Evolutionary conservation across 1,140 invertebrate species (phyloP), one percentile per base, ranked within the genome.

Genomic region (Cryptotermes secundus): DNA sequence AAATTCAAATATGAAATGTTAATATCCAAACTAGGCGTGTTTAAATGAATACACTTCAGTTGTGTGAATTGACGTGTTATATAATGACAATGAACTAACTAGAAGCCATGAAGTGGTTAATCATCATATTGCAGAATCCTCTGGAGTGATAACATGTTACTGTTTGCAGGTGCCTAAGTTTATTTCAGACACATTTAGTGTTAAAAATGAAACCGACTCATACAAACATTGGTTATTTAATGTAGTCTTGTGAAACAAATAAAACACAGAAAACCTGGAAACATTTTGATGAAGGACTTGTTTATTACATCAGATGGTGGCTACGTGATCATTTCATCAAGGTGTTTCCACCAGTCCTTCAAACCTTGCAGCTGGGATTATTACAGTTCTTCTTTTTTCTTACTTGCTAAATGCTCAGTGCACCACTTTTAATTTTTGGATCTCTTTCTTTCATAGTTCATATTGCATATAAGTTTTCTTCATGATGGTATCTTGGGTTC

Each of bases 261-360:
- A 72, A 72, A 72, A 24, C 26, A 31, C 42, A 82, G 81, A 45
- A 38, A 84, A 82, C 79, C 38, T 90, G 90, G 89, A 90, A 90
- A 90, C 89, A 90, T 90, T 90, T 90, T 90, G 89, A 90, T 90
- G 89, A 88, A 84, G 82, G 53, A 84, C 34, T 82, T 49, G 7
- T 34, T 45, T 49, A 31, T 83, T 80, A 31, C 80, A 81, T 82
- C n/a, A 35, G 2, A 79, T 86, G 88, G 88, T 89, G 87, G 87
- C 88, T 89, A 87, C 82, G 85, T 87, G 86, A 87, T 86, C 87
- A 85, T 86, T 87, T 88, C 89, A 90, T 90, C 90, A 90, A 90
- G 89, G 89, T 91, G 90, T 91, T 91, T 90, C 90, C 90, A 89
- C 86, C 59, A 84, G 84, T 72, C 82, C 72, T 80, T 84, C 85